These are phyloP conservation scores for Zele albiditarsus DNA, from an alignment of 2,888 invertebrate genomes.

Conservation along the genomic window DNA sequence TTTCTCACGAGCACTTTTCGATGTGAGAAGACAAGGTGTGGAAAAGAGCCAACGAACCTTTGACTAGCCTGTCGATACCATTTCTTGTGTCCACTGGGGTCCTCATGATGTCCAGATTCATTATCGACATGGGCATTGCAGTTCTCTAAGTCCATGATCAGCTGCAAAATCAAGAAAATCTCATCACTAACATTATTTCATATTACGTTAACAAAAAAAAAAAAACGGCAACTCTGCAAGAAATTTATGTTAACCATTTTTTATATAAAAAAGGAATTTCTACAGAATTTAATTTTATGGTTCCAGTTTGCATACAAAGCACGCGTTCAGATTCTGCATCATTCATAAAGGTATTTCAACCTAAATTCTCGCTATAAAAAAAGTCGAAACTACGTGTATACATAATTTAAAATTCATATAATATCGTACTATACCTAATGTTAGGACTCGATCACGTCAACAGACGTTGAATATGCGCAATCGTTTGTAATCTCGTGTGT, in stretches of 20 bases:
- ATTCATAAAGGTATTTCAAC: too few species aligned
- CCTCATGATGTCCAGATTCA: constrained; percentile 61
- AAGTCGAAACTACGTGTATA: too few species aligned
- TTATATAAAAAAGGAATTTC: not conserved
- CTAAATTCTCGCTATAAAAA: too few species aligned
- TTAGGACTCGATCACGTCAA: not conserved
- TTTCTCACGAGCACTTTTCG: too few species aligned
- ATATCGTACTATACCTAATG: not conserved
- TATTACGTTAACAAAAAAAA: constrained; percentile 24
- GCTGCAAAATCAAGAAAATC: constrained; percentile 50
- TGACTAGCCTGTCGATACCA: constrained; percentile 76
- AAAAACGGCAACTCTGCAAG: not conserved
- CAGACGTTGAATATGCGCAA: constrained; percentile 21
- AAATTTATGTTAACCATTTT: not conserved
- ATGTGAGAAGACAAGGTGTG: too few species aligned
- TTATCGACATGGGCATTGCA: constrained; percentile 56
- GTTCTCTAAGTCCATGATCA: constrained; percentile 65
- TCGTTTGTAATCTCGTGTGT: not conserved
- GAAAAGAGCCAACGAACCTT: constrained; percentile 66
- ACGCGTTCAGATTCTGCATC: too few species aligned
- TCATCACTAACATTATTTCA: constrained; percentile 9
- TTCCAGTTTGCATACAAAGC: too few species aligned
- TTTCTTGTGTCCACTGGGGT: constrained; percentile 71
- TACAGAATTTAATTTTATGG: too few species aligned
- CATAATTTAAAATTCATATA: too few species aligned